Evolutionary conservation across 64 coral and sea anemone genomes (phyloP).

Genomic region (Montipora efflorescens): DNA sequence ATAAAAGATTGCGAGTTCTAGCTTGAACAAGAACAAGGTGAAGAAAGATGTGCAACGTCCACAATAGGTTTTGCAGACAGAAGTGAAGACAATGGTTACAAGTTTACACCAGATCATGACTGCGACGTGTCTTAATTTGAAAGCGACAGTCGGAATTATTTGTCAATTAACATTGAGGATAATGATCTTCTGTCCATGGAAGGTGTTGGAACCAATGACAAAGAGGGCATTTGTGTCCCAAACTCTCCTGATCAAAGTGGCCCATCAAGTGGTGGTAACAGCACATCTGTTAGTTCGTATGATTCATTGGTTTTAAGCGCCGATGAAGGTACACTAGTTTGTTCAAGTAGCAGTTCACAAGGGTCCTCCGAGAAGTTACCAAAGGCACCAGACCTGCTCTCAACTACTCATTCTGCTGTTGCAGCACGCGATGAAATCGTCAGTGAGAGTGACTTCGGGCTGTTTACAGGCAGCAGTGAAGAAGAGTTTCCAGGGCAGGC

Average conservation of each 20-base stretch:
- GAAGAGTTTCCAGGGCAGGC: not conserved
- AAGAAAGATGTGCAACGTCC: not conserved
- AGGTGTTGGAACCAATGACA: not conserved
- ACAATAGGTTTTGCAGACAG: not conserved
- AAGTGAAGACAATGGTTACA: not conserved
- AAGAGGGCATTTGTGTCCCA: not conserved
- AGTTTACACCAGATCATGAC: not conserved
- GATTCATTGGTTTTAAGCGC: not conserved
- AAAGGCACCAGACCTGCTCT: not conserved
- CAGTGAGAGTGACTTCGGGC: not conserved
- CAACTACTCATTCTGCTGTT: not conserved
- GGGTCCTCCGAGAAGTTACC: not conserved
- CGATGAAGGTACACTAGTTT: not conserved
- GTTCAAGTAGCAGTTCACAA: not conserved
- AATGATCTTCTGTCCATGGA: not conserved
- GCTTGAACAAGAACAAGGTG: not conserved
- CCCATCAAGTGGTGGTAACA: not conserved
- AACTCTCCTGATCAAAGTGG: not conserved
- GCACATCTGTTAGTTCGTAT: not conserved
- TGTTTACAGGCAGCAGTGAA: not conserved
- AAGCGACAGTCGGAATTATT: not conserved
- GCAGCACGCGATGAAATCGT: not conserved
- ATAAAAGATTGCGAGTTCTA: not conserved
- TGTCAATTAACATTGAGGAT: not conserved
- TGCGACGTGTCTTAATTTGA: not conserved